Conservation (phyloP, 2,888 invertebrate species). For the Cyclophora albipunctata region DNA sequence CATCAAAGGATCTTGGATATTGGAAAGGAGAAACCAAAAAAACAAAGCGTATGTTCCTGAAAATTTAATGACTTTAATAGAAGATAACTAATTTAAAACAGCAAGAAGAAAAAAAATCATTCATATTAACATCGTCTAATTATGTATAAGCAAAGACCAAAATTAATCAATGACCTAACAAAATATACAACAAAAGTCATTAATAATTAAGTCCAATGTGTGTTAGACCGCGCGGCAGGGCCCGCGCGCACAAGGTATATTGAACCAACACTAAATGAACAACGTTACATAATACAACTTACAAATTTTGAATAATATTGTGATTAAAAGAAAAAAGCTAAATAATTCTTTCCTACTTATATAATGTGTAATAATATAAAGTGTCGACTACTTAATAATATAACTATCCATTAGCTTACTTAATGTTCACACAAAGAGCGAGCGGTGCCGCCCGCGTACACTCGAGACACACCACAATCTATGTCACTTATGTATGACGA, state of each 20-base stretch:
- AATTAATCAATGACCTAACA: slow-evolving; percentile 76
- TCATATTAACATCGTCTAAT: slow-evolving; percentile 68
- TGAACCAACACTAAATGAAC: slow-evolving; percentile 64
- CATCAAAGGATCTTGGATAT: too few relatives aligned
- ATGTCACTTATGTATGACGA: slow-evolving; percentile 57
- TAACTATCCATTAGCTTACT: slow-evolving; percentile 70
- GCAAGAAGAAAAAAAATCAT: slow-evolving; percentile 73
- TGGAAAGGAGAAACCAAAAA: slow-evolving; percentile 26
- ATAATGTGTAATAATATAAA: slow-evolving; percentile 74
- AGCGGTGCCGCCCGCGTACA: slow-evolving; percentile 28
- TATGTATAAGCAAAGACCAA: slow-evolving; percentile 67
- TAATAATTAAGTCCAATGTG: slow-evolving; percentile 71
- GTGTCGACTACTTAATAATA: slow-evolving; percentile 73
- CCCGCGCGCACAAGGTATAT: slow-evolving; percentile 33
- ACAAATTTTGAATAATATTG: slow-evolving; percentile 74
- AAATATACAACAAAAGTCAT: slow-evolving; percentile 77
- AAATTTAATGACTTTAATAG: slow-evolving; percentile 76
- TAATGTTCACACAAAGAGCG: slow-evolving; percentile 70
- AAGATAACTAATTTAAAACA: slow-evolving; percentile 76
- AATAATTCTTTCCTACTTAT: slow-evolving; percentile 75
- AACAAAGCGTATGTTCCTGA: slow-evolving; percentile 58
- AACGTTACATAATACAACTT: slow-evolving; percentile 70
- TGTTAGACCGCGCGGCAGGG: slow-evolving; percentile 52
- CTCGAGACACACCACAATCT: slow-evolving; percentile 47
- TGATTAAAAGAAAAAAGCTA: slow-evolving; percentile 73